Conservation (phyloP, 2,113 vertebrate genomes). For the Menura novaehollandiae region DNA sequence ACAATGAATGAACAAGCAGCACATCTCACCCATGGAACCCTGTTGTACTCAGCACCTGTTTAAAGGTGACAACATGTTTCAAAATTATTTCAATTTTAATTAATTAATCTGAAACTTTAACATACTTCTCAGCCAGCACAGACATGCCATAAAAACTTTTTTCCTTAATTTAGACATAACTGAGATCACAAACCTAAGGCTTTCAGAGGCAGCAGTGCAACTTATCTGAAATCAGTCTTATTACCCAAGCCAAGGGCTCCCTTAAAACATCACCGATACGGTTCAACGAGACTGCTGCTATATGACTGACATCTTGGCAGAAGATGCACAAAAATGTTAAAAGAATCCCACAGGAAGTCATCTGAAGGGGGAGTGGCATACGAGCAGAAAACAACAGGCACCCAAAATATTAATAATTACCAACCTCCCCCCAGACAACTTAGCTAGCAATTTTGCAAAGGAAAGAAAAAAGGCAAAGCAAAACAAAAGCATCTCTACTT, state of each 20-base stretch:
- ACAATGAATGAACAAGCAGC: background rate
- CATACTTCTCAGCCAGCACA: slow-evolving; percentile 7
- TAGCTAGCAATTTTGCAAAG: slow-evolving; percentile 28
- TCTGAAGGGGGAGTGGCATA: slow-evolving; percentile 74
- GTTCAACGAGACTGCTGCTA: slow-evolving; percentile 41
- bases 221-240: slow-evolving; percentile 56
- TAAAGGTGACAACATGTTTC: slow-evolving; percentile 8
- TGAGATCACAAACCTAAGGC: slow-evolving; percentile 32
- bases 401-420: slow-evolving; percentile 64
- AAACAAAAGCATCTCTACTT: slow-evolving; percentile 46
- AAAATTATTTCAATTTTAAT: slow-evolving; percentile 28
- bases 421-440: background rate
- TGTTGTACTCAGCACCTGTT: background rate
- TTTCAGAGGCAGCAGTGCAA: slow-evolving; percentile 43
- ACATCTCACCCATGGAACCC: background rate
- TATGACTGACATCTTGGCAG: slow-evolving; percentile 75
- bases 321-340: slow-evolving; percentile 73
- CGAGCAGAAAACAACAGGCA: slow-evolving; percentile 60
- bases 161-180: slow-evolving; percentile 62
- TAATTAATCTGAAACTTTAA: slow-evolving; percentile 4
- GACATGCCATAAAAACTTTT: slow-evolving; percentile 66
- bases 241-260: slow-evolving; percentile 50
- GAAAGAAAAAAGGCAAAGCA: background rate
- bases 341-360: slow-evolving; percentile 79
- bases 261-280: slow-evolving; percentile 49